These are phyloP conservation scores for Megastigmus dorsalis DNA, from an alignment of 2,888 invertebrate species.

Conservation along the genomic window DNA sequence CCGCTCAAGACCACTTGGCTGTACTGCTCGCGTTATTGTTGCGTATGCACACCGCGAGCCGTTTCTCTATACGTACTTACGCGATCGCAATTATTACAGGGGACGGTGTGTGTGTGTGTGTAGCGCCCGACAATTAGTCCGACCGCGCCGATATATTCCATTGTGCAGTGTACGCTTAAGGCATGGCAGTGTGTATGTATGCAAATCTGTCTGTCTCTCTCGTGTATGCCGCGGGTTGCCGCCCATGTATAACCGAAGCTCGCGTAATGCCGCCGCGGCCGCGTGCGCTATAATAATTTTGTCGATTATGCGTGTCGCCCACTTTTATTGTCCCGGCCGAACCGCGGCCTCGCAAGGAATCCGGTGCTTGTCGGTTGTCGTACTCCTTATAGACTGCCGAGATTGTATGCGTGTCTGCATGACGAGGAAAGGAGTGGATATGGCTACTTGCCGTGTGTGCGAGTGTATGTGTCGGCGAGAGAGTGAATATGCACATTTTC, in stretches of 20 bases:
- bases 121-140: slow-evolving; percentile 15
- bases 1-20: background rate
- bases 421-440: too few species aligned
- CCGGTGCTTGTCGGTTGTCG: too few species aligned
- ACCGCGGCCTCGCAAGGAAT: slow-evolving; percentile 33
- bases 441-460: too few species aligned
- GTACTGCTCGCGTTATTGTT: background rate
- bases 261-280: too few species aligned
- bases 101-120: background rate
- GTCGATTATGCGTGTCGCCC: slow-evolving; percentile 22
- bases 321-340: slow-evolving; percentile 22
- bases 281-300: background rate
- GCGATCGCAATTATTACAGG: slow-evolving; percentile 8
- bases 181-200: background rate
- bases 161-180: too few species aligned
- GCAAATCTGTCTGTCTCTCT: slow-evolving; percentile 12
- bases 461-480: background rate
- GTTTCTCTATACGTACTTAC: background rate
- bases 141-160: background rate
- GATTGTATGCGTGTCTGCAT: too few species aligned
- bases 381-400: too few species aligned
- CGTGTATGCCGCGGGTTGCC: slow-evolving; percentile 16
- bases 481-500: background rate
- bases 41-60: background rate
- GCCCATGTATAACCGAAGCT: too few species aligned